phyloP scores from a whole-genome alignment of 2,888 invertebrate species.

The Melangyna quadrimaculata region DNA sequence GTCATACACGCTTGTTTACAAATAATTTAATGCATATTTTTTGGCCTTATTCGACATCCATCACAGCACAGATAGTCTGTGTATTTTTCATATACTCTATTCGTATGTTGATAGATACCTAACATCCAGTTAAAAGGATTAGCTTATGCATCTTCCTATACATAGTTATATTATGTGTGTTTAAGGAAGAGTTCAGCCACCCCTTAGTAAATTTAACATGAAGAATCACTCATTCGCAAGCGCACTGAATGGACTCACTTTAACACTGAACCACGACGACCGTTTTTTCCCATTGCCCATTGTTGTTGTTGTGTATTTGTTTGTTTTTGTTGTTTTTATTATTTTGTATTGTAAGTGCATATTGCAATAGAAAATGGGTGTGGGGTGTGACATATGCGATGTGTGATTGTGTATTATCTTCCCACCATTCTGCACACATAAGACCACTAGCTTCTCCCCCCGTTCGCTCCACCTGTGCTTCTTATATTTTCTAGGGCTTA shows the following conservation, averaged over 20 bases:
- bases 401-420: not conserved
- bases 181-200: slow-evolving; percentile 41
- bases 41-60: slow-evolving; percentile 23
- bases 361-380: slow-evolving; percentile 36
- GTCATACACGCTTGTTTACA: slow-evolving; percentile 58
- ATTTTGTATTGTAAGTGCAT: slow-evolving; percentile 59
- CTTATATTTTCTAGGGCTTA: slow-evolving; percentile 3
- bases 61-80: not conserved
- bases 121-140: slow-evolving; percentile 49
- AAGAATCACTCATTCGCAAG: slow-evolving; percentile 53
- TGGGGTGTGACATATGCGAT: slow-evolving; percentile 31
- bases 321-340: not conserved
- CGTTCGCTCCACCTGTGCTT: not conserved
- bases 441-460: not conserved
- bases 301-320: slow-evolving; percentile 3
- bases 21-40: slow-evolving; percentile 69
- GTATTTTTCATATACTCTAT: not conserved
- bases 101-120: not conserved
- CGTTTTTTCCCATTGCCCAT: not conserved
- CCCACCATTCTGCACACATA: not conserved
- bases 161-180: slow-evolving; percentile 1
- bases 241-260: slow-evolving; percentile 63
- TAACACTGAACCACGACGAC: slow-evolving; percentile 51
- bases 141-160: slow-evolving; percentile 54
- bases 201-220: slow-evolving; percentile 41